These are phyloP conservation scores for Corythoichthys intestinalis DNA, from an alignment of 2,113 vertebrate species.

Conservation along the genomic window DNA sequence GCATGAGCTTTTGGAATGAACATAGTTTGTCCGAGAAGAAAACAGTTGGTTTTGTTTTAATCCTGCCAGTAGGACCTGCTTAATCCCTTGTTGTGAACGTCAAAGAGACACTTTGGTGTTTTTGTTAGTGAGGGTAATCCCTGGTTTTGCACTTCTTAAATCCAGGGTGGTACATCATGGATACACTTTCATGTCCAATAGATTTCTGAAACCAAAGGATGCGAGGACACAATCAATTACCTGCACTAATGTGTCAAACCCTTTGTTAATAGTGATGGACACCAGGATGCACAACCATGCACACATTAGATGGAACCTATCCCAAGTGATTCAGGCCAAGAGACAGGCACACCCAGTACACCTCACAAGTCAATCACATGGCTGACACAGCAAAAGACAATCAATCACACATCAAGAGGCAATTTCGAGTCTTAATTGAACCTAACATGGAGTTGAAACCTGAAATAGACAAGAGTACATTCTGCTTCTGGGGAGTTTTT, in stretches of 20 bases:
- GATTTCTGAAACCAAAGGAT: conserved; percentile 21
- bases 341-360: background rate
- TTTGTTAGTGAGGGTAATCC: conserved; percentile 60
- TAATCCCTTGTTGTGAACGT: conserved; percentile 68
- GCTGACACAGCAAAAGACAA: background rate
- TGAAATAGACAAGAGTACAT: background rate
- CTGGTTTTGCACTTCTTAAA: conserved; percentile 32
- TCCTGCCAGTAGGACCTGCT: conserved; percentile 61
- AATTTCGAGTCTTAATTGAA: background rate
- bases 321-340: background rate
- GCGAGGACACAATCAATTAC: conserved; percentile 9
- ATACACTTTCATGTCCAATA: conserved; percentile 14
- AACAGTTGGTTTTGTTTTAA: conserved; percentile 66
- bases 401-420: background rate
- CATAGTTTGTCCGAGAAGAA: conserved; percentile 23
- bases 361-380: background rate
- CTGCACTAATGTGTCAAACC: conserved; percentile 6
- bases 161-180: conserved; percentile 29
- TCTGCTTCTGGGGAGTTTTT: background rate
- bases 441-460: background rate
- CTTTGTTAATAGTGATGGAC: background rate
- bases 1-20: conserved; percentile 37
- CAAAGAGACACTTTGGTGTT: conserved; percentile 52
- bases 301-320: background rate
- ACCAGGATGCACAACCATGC: background rate